phyloP scores from a whole-genome alignment of 2,888 invertebrate species.

The Mythimna loreyi region DNA sequence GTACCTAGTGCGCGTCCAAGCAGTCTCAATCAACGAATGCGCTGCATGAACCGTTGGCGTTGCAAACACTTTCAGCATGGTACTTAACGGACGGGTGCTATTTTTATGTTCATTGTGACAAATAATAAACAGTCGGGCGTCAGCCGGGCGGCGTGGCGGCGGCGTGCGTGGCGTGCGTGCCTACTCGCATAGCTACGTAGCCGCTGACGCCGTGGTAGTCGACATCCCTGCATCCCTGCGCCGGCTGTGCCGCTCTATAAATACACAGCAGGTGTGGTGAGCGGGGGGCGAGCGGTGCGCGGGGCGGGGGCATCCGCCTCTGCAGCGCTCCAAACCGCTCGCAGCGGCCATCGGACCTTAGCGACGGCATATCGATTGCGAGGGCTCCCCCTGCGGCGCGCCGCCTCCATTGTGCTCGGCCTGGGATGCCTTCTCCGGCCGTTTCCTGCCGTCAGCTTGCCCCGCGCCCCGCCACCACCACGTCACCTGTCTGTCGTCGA shows the following conservation, averaged over 20 bases:
- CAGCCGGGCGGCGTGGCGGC: conserved; percentile 71
- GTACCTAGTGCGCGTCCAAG: conserved; percentile 15
- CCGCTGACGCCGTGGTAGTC: conserved; percentile 80
- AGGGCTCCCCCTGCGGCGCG: conserved; percentile 91
- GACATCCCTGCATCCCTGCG: conserved; percentile 88
- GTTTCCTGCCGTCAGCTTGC: conserved; percentile 84
- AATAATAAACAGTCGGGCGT: conserved; percentile 81
- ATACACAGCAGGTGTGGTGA: conserved; percentile 90
- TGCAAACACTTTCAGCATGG: conserved; percentile 65
- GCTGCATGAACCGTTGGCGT: conserved; percentile 56
- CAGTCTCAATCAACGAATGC: conserved; percentile 50
- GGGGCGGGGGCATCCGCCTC: conserved; percentile 88
- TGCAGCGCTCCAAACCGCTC: conserved; percentile 89
- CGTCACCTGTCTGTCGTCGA: conserved; percentile 80
- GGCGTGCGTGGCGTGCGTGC: conserved; percentile 70
- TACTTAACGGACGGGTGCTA: conserved; percentile 77
- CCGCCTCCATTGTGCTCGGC: conserved; percentile 88
- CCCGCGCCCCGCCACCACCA: conserved; percentile 75
- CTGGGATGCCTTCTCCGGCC: conserved; percentile 89
- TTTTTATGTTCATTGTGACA: conserved; percentile 85
- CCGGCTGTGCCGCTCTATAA: conserved; percentile 87
- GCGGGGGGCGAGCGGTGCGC: conserved; percentile 77
- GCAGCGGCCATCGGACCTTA: conserved; percentile 91
- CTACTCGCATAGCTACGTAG: conserved; percentile 73
- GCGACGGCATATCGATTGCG: conserved; percentile 91